Percentiles rank a stretch among this genome's conserved stretches.
Evolutionary conservation across 2,888 invertebrate species (phyloP).

Genomic region (Suillia variegata): DNA sequence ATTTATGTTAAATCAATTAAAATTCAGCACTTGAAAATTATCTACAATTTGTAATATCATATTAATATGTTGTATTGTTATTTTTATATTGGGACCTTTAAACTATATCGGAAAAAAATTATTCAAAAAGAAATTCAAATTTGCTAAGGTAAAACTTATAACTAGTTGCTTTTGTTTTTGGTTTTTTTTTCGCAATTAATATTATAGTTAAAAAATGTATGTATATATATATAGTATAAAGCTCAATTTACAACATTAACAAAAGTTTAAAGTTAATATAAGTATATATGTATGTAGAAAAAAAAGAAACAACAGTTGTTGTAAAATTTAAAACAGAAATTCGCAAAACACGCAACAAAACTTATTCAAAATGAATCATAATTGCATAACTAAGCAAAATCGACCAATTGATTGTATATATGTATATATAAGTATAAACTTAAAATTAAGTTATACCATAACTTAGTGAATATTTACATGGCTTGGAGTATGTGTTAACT

Average conservation of each 20-base stretch:
- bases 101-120: constrained; percentile 1
- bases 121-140: constrained; percentile 18
- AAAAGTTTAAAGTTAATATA: background rate
- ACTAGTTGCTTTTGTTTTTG: background rate
- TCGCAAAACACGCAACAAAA: too few relatives aligned
- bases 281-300: background rate
- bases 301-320: background rate
- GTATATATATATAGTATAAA: too few relatives aligned
- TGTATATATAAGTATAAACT: background rate
- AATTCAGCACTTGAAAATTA: constrained; percentile 27
- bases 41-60: constrained; percentile 9
- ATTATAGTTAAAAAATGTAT: too few relatives aligned
- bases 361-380: too few relatives aligned
- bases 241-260: too few relatives aligned
- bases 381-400: background rate
- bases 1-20: background rate
- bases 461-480: too few relatives aligned
- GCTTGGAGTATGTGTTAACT: too few relatives aligned
- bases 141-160: constrained; percentile 17
- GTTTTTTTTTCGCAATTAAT: background rate
- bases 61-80: background rate
- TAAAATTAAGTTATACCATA: too few relatives aligned
- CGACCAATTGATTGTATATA: background rate
- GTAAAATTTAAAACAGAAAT: background rate
- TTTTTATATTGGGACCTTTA: background rate